Conservation (phyloP, 2,797 vertebrate species). For the Sebastes taczanowskii region DNA sequence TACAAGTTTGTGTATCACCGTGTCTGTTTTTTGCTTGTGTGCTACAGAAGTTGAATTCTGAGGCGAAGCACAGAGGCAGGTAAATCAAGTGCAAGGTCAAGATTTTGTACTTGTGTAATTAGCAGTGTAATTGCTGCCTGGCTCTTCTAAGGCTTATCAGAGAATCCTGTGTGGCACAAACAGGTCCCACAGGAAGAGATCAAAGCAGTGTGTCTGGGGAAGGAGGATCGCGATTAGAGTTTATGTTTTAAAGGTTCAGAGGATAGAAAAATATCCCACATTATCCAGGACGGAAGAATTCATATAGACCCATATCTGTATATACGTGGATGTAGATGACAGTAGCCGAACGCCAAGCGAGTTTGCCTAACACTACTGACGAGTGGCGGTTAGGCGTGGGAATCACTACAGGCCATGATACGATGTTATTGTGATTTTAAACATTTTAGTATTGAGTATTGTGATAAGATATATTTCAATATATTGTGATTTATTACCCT, state of each 20-base stretch:
- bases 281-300: constrained; percentile 20
- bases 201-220: constrained; percentile 63
- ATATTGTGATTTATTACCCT: too few species aligned
- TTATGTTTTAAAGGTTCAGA: constrained; percentile 60
- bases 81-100: constrained; percentile 59
- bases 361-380: neutral
- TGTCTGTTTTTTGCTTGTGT: constrained; percentile 24
- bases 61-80: constrained; percentile 30
- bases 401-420: too few species aligned
- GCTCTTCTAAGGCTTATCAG: constrained; percentile 51
- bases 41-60: constrained; percentile 6
- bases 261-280: constrained; percentile 38
- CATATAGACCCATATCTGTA: neutral
- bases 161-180: constrained; percentile 60
- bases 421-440: too few species aligned
- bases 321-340: neutral
- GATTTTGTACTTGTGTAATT: constrained; percentile 65
- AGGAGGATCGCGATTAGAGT: constrained; percentile 52
- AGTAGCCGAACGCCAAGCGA: neutral
- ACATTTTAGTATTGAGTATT: too few species aligned
- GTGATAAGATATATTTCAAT: too few species aligned
- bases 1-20: neutral
- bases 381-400: neutral
- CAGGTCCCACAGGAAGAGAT: constrained; percentile 69
- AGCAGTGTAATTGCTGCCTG: constrained; percentile 64